phyloP scores from a whole-genome alignment of 2,888 invertebrate genomes.

The Melinaea marsaeus region DNA sequence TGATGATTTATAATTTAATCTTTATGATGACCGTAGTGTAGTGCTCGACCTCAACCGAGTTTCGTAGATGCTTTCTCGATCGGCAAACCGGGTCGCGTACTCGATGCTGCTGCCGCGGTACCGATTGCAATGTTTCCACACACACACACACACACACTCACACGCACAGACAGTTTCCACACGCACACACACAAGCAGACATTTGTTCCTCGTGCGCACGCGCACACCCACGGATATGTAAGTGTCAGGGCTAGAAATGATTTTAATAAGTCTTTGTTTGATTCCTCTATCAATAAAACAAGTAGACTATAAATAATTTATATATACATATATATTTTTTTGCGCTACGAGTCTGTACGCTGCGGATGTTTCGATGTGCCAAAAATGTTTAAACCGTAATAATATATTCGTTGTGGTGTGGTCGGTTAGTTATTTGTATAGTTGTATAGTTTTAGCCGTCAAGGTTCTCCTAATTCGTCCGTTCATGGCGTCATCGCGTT shows the following conservation, averaged over 20 bases:
- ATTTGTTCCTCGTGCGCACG: slow-evolving; percentile 31
- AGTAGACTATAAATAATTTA: not conserved
- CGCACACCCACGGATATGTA: slow-evolving; percentile 47
- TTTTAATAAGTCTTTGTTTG: slow-evolving; percentile 38
- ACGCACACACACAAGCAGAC: slow-evolving; percentile 35
- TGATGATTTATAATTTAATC: slow-evolving; percentile 15
- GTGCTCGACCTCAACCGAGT: slow-evolving; percentile 74
- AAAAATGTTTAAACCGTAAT: slow-evolving; percentile 9
- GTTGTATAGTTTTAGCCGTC: slow-evolving; percentile 23
- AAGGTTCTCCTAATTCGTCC: slow-evolving; percentile 23
- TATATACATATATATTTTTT: not conserved
- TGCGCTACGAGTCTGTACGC: not conserved
- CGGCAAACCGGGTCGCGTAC: slow-evolving; percentile 76
- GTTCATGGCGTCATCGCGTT: slow-evolving; percentile 21
- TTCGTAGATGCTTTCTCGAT: slow-evolving; percentile 77
- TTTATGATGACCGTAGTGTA: slow-evolving; percentile 23
- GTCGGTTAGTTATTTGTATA: slow-evolving; percentile 17
- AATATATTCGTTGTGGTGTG: slow-evolving; percentile 11
- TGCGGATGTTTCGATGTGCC: not conserved
- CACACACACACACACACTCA: slow-evolving; percentile 43
- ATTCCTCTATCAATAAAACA: not conserved
- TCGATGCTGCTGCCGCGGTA: slow-evolving; percentile 62
- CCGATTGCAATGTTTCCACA: slow-evolving; percentile 34
- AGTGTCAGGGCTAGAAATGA: slow-evolving; percentile 60
- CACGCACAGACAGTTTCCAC: slow-evolving; percentile 29